Base-by-base conservation (phyloP, 2,888 invertebrate species). In the Rotaria sp. region DNA sequence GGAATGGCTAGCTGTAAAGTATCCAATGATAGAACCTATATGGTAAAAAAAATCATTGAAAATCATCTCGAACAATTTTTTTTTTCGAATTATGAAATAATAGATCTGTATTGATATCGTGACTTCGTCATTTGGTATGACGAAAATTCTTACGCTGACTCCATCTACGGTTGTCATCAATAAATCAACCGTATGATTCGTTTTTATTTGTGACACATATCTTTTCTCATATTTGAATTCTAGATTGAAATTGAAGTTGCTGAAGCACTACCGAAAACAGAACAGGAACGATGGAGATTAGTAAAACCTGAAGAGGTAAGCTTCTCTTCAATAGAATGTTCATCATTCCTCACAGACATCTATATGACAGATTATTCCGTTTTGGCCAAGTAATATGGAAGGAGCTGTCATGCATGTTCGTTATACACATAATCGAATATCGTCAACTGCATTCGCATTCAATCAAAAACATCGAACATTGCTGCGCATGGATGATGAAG, bases 71-170 rank as follows among this genome's bases (percentile, higher is more conserved):
- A n/a, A n/a, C n/a, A n/a, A n/a, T n/a, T n/a, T n/a, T n/a, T n/a
- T n/a, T n/a, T n/a, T n/a, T n/a, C n/a, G n/a, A n/a, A n/a, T n/a
- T n/a, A n/a, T n/a, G n/a, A n/a, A n/a, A n/a, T n/a, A n/a, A 59
- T 59, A 59, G 95, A 94, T 98, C 90, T 96, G 96, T 84, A 95
- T 99, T 3, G 94, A 95, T 87, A 97, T 97, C 91, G 94, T 94
- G 89, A 92, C 98, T 89, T 95, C 95, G 0, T 94, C 95, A 90
- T 95, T 95, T 91, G 95, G 96, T 86, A 92, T 99, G 88, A 97
- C 97, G 0, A 98, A 98, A 91, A 95, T 96, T 92, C 95, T 98
- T 85, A 95, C 95, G 67, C 96, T 99, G 90, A 95, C 96, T 15
- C 98, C 99, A 0, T 96, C 59, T n/a, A 59, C 59, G 0, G 3